These are phyloP conservation scores for Chymomyza caudatula DNA, from an alignment of 2,888 invertebrate genomes.

Conservation along the genomic window DNA sequence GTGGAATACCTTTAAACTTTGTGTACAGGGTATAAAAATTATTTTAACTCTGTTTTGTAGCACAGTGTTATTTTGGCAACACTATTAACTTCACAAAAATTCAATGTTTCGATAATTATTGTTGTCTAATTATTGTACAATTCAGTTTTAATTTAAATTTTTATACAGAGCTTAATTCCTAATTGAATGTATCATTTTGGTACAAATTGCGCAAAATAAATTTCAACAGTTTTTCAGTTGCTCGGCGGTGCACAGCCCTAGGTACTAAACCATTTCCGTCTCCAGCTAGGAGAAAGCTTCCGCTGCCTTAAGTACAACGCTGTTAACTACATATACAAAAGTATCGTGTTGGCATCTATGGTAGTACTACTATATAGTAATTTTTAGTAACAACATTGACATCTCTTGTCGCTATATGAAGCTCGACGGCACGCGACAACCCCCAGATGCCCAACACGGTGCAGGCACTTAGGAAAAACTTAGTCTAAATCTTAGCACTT, in stretches of 20 bases:
- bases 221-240: slow-evolving; percentile 16
- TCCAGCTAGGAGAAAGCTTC: background rate
- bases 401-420: no score
- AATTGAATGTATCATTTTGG: slow-evolving; percentile 38
- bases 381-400: slow-evolving; percentile 9
- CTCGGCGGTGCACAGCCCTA: slow-evolving; percentile 31
- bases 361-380: slow-evolving; percentile 23
- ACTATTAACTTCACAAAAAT: no score
- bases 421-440: background rate
- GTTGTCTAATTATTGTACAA: background rate
- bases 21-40: no score
- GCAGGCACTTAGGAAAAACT: slow-evolving; percentile 47
- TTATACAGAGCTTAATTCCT: slow-evolving; percentile 8
- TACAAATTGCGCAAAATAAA: slow-evolving; percentile 47
- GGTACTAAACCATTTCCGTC: slow-evolving; percentile 6
- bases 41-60: no score
- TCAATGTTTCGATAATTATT: no score
- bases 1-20: no score
- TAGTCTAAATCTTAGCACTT: slow-evolving; percentile 33
- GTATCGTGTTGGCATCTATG: slow-evolving; percentile 29
- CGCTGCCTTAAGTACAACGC: slow-evolving; percentile 29
- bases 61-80: no score
- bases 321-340: slow-evolving; percentile 53
- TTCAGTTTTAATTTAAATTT: background rate
- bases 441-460: background rate